Conservation (phyloP, 2,113 vertebrate species). For the Myodes glareolus region DNA sequence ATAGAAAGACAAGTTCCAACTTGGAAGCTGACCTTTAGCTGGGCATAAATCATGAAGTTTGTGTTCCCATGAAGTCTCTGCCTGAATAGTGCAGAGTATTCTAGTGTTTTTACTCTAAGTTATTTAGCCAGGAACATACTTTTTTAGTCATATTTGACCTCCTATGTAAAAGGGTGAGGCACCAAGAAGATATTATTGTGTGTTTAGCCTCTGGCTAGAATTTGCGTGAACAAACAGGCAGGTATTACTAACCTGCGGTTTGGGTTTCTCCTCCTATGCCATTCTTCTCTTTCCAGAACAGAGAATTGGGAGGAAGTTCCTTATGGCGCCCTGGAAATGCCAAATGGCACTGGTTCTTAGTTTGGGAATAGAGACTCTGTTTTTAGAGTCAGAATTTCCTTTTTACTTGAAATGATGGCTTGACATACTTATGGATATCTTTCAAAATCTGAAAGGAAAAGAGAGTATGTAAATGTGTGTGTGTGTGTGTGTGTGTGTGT, state of each 20-base stretch:
- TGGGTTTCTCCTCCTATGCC: neutral
- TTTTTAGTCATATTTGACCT: constrained; percentile 11
- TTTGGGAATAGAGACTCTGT: neutral
- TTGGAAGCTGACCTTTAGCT: neutral
- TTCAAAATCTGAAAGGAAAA: neutral
- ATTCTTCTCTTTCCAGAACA: constrained; percentile 17
- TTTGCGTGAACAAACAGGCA: neutral
- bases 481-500: neutral
- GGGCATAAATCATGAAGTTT: neutral
- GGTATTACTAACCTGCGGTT: neutral
- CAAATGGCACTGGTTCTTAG: neutral
- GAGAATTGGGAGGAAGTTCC: neutral
- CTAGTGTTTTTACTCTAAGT: neutral
- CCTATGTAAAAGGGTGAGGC: neutral
- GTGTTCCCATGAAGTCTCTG: neutral
- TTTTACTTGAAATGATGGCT: constrained; percentile 46
- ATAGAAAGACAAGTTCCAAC: neutral
- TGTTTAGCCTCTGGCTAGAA: neutral
- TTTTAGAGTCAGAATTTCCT: constrained; percentile 22
- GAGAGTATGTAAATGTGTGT: neutral
- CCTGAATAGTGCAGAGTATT: no score
- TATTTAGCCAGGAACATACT: neutral
- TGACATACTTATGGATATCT: neutral
- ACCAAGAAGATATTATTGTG: neutral
- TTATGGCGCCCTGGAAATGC: neutral